A percentile compares a stretch with the other conserved stretches of the same genome.
Evolutionary conservation across 2,797 vertebrate genomes (phyloP).

Genomic region (Pogoniulus pusillus): DNA sequence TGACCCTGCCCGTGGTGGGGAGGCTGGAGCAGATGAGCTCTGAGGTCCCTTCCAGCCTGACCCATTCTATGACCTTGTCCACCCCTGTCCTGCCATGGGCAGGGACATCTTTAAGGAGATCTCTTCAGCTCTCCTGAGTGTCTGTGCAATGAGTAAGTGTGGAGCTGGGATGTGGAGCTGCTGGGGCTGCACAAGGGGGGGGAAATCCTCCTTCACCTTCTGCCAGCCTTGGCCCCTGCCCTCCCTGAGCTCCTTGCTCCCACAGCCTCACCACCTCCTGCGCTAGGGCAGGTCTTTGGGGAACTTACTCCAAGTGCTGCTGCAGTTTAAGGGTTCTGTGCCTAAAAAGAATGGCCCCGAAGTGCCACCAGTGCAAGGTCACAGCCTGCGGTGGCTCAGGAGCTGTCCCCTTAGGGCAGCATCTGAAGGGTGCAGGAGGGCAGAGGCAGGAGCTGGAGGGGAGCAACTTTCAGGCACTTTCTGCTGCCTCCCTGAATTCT

Average conservation of each 20-base stretch:
- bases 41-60: no score
- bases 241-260: neutral
- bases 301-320: neutral
- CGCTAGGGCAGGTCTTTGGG: neutral
- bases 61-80: no score
- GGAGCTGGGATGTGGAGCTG: no score
- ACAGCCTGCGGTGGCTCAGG: neutral
- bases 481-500: neutral
- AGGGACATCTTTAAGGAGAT: no score
- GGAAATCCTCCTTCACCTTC: rapidly evolving
- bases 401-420: slow-evolving; percentile 18
- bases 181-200: neutral
- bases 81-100: no score
- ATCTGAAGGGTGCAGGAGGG: neutral
- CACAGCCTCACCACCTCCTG: rapidly evolving
- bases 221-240: neutral
- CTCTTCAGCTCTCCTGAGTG: neutral
- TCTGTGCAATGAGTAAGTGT: neutral
- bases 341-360: slow-evolving; percentile 38
- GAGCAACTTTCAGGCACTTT: neutral
- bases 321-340: slow-evolving; percentile 1
- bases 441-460: neutral
- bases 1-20: no score
- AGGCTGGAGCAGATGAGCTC: no score
- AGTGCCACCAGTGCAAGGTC: neutral